Base-by-base conservation (phyloP, 2,888 invertebrate genomes). In the Carabus problematicus region DNA sequence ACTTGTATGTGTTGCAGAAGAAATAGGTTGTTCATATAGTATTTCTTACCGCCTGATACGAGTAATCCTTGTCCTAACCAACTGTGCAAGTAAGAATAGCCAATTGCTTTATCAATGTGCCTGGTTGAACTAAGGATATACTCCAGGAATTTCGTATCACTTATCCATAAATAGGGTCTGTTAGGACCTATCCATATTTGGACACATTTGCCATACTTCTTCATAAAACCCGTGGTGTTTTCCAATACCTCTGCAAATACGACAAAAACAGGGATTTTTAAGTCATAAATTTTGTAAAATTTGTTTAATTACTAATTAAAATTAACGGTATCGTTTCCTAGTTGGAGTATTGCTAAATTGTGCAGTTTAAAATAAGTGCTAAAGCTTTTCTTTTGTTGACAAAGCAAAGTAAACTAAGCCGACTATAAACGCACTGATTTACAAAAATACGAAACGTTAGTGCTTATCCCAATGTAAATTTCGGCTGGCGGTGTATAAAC, bases 61-160 rank as follows among this genome's bases (percentile, higher is more conserved):
- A 82, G 75, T 9, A 82, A 73, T 29, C 82, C 81, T 9, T 75
- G 75, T 16, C 81, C 80, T 9, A 82, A 72, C 82, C 82, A 82
- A 0, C 74, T 72, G 49, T 75, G 72, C 9, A 81, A 70, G 73
- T 75, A 79, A 14, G 74, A 67, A 67, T 81, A 82, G 52, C 77
- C 78, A 3, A 64, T 63, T 1, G 78, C 74, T 73, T 82, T 82
- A 16, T 76, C 72, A 9, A 81, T 72, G 62, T 79, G 73, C 18
- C 72, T 74, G 7, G 74, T 73, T 29, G 77, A 79, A 45, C 76
- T 75, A 18, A 80, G 71, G 14, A 81, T 70, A 49, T 74, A 73
- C 72, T 79, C 76, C 3, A 73, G 69, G 8, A 70, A 63, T 49
- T 75, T 72, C 11, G 70, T 70, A 39, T 75, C 74, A 16, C 71